phyloP scores from a whole-genome alignment of 2,113 vertebrate species.

The Peromyscus leucopus region DNA sequence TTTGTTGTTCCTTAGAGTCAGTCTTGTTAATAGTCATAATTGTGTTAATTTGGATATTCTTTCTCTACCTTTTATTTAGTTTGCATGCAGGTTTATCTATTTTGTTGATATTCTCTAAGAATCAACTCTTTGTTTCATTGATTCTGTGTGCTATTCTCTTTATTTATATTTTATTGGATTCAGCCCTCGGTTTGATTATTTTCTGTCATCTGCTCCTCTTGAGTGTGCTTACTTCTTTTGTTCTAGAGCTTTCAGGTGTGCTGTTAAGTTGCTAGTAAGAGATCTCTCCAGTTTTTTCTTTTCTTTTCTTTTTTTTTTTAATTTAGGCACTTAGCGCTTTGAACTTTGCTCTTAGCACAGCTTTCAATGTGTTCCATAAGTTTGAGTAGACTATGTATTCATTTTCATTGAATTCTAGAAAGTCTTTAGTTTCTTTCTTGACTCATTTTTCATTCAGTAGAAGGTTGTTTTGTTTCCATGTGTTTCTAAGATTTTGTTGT shows the following conservation, averaged over 20 bases:
- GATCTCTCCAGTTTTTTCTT: neutral
- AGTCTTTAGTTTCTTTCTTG: neutral
- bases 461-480: neutral
- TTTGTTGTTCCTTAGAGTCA: neutral
- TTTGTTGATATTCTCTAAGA: neutral
- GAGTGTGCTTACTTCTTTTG: neutral
- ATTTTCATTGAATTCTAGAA: neutral
- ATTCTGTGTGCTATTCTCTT: neutral
- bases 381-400: neutral
- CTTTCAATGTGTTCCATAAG: neutral
- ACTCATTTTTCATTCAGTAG: neutral
- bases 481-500: neutral
- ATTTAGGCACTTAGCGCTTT: neutral
- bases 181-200: neutral
- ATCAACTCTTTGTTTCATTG: neutral
- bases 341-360: neutral
- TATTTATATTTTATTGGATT: neutral
- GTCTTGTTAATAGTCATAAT: neutral
- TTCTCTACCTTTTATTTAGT: neutral
- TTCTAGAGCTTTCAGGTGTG: neutral
- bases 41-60: neutral
- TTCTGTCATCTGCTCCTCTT: neutral
- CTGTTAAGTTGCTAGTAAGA: neutral
- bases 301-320: neutral
- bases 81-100: neutral